Evolutionary conservation across 2,113 vertebrate genomes (phyloP).

Genomic region (Grantiella picta): DNA sequence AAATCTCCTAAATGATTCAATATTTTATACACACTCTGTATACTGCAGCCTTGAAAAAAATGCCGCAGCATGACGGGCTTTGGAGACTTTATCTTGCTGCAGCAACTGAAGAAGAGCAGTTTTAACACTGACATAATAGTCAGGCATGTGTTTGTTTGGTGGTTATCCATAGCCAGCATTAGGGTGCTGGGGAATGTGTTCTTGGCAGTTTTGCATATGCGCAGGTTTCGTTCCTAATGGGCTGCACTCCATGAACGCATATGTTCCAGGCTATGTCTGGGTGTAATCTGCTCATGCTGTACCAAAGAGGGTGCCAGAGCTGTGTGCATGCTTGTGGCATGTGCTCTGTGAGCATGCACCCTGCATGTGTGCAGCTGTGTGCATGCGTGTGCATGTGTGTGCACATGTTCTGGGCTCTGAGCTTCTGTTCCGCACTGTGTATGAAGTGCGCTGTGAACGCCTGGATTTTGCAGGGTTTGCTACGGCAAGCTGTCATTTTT

Average conservation of each 20-base stretch:
- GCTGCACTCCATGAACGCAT: not conserved
- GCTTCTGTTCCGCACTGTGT: rapidly evolving
- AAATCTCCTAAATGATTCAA: slow-evolving; percentile 45
- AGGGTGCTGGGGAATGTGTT: not conserved
- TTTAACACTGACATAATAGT: slow-evolving; percentile 60
- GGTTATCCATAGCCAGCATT: not conserved
- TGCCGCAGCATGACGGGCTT: slow-evolving; percentile 22
- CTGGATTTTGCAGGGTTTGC: not conserved
- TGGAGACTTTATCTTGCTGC: slow-evolving; percentile 57
- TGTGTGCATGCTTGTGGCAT: not conserved
- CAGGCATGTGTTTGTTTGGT: not conserved
- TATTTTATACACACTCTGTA: slow-evolving; percentile 13
- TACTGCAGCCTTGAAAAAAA: slow-evolving; percentile 45
- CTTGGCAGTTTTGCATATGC: not conserved
- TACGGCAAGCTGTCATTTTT: not conserved
- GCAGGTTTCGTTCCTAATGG: not conserved
- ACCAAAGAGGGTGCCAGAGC: not conserved
- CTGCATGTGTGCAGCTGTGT: too few relatives aligned
- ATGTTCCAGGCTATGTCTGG: not conserved
- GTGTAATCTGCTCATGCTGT: not conserved
- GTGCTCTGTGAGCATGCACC: not conserved
- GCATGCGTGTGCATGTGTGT: not conserved
- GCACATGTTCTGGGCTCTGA: not conserved
- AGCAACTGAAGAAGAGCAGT: slow-evolving; percentile 52
- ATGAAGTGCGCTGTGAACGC: rapidly evolving